Conservation (phyloP, 2,888 invertebrate species). For the Labia minor region DNA sequence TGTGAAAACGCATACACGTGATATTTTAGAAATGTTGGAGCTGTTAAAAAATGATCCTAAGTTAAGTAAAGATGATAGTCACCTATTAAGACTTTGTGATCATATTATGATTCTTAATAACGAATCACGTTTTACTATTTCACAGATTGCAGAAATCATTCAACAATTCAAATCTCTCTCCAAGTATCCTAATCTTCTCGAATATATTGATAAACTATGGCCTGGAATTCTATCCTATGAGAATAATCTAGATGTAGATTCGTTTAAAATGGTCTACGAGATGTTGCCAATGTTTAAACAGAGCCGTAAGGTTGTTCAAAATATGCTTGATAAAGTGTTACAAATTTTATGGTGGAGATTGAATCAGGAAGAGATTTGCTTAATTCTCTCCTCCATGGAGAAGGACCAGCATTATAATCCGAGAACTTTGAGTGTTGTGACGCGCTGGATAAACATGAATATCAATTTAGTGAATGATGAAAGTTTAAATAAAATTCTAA, state of each 20-base stretch:
- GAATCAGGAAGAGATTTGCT: slow-evolving; percentile 31
- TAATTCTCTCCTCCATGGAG: slow-evolving; percentile 28
- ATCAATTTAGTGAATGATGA: slow-evolving; percentile 49
- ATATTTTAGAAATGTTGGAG: slow-evolving; percentile 37
- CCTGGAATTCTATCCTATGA: slow-evolving; percentile 49
- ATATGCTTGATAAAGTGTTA: slow-evolving; percentile 48
- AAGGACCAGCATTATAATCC: slow-evolving; percentile 28
- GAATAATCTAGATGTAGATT: slow-evolving; percentile 45
- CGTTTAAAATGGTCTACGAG: slow-evolving; percentile 46
- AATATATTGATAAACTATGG: slow-evolving; percentile 54
- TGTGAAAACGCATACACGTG: slow-evolving; percentile 34
- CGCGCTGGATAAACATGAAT: slow-evolving; percentile 49
- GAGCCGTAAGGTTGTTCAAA: slow-evolving; percentile 47
- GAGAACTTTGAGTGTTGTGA: slow-evolving; percentile 33
- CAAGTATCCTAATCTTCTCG: slow-evolving; percentile 39
- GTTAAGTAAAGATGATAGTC: slow-evolving; percentile 31
- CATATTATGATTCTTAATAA: slow-evolving; percentile 50
- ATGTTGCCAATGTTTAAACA: slow-evolving; percentile 46
- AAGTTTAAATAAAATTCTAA: slow-evolving; percentile 42
- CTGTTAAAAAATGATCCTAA: slow-evolving; percentile 32
- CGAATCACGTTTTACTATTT: slow-evolving; percentile 46
- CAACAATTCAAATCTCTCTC: slow-evolving; percentile 42
- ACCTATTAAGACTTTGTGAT: slow-evolving; percentile 43
- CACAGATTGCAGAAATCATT: slow-evolving; percentile 50
- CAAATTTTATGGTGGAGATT: slow-evolving; percentile 46